phyloP scores from a whole-genome alignment of 2,888 invertebrate species.

The Chrysomela aeneicollis region DNA sequence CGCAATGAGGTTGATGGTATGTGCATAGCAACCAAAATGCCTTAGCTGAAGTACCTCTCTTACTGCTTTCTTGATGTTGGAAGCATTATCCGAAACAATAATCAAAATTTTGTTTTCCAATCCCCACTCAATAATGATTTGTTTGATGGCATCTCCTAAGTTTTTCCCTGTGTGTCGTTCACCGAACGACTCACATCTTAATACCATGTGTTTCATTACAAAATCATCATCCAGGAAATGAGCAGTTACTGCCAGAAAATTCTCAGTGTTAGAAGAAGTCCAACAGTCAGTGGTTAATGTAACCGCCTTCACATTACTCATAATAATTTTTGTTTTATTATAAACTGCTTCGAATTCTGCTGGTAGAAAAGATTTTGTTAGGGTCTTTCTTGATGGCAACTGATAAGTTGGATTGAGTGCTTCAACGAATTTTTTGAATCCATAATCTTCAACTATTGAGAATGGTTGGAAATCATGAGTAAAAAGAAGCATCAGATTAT shows the following conservation, averaged over 20 bases:
- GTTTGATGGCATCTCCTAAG: slow-evolving; percentile 42
- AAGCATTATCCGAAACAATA: slow-evolving; percentile 49
- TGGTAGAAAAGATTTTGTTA: slow-evolving; percentile 35
- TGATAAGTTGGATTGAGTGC: slow-evolving; percentile 38
- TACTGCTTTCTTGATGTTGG: slow-evolving; percentile 46
- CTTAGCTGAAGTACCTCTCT: slow-evolving; percentile 33
- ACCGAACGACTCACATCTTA: slow-evolving; percentile 40
- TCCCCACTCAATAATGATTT: slow-evolving; percentile 43
- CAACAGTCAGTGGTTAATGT: slow-evolving; percentile 51
- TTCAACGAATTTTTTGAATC: slow-evolving; percentile 36
- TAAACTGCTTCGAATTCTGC: slow-evolving; percentile 31
- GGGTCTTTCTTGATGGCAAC: slow-evolving; percentile 37
- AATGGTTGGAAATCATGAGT: slow-evolving; percentile 41
- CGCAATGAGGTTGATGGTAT: slow-evolving; percentile 47
- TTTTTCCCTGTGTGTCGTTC: slow-evolving; percentile 45
- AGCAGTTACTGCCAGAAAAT: slow-evolving; percentile 46
- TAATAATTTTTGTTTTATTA: slow-evolving; percentile 15
- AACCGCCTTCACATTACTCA: slow-evolving; percentile 33
- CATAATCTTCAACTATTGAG: slow-evolving; percentile 38
- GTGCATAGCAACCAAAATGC: slow-evolving; percentile 47
- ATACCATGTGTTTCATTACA: slow-evolving; percentile 40
- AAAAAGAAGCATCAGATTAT: slow-evolving; percentile 31
- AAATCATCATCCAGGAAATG: slow-evolving; percentile 47
- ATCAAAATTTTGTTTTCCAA: slow-evolving; percentile 46
- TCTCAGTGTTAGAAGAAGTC: slow-evolving; percentile 49